Conservation (phyloP, 2,888 invertebrate species). For the Lucinisca nassula region DNA sequence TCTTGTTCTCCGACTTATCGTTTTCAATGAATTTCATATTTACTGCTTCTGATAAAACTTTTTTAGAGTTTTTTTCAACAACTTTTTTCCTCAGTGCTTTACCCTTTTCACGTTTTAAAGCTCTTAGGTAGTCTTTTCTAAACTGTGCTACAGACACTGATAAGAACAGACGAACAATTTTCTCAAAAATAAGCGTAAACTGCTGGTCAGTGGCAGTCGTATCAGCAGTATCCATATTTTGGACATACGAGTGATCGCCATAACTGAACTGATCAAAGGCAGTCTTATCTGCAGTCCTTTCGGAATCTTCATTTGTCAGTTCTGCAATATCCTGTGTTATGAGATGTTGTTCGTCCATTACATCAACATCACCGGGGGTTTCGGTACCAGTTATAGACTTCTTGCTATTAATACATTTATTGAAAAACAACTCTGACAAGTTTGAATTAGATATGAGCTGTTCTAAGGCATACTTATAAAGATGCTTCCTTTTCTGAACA, state of each 20-base stretch:
- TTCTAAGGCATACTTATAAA: background rate
- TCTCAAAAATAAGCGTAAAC: too few species aligned
- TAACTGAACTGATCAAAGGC: too few species aligned
- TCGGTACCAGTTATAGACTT: too few species aligned
- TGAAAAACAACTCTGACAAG: background rate
- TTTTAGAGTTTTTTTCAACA: slow-evolving; percentile 29
- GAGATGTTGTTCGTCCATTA: too few species aligned
- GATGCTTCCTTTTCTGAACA: background rate
- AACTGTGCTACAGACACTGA: slow-evolving; percentile 31
- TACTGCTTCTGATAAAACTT: background rate
- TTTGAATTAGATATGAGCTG: background rate
- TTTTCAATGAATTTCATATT: slow-evolving; percentile 29
- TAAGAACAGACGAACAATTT: slow-evolving; percentile 11
- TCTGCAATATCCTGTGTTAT: too few species aligned
- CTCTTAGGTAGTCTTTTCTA: slow-evolving; percentile 32
- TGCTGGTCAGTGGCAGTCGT: too few species aligned
- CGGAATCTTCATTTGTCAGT: too few species aligned
- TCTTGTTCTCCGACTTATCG: slow-evolving; percentile 22
- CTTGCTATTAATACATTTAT: background rate
- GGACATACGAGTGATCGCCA: too few species aligned
- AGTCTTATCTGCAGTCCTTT: too few species aligned
- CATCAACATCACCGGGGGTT: background rate
- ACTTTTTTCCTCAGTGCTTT: slow-evolving; percentile 45
- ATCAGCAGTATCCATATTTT: too few species aligned
- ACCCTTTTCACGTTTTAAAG: slow-evolving; percentile 37